A percentile compares a stretch with the other conserved stretches of the same genome.
These are phyloP conservation scores for Dendroctonus ponderosae DNA, from an alignment of 1,140 invertebrate genomes.

Conservation along the genomic window DNA sequence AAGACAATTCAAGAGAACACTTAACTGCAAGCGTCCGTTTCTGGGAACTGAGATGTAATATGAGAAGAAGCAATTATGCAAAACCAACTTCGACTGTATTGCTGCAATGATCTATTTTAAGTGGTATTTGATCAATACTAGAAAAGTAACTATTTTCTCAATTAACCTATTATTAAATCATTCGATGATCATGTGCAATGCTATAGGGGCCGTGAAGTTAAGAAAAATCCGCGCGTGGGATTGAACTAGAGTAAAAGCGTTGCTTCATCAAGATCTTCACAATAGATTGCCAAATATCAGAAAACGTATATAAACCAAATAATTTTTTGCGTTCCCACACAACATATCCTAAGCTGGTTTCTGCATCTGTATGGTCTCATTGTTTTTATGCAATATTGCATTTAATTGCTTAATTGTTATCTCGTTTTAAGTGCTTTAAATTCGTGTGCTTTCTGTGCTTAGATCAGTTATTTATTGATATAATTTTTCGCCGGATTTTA, in stretches of 20 bases:
- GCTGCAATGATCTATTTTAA: no score
- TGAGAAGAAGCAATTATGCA: no score
- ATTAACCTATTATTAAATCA: slow-evolving; percentile 20
- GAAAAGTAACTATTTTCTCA: neutral
- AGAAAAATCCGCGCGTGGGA: slow-evolving; percentile 37
- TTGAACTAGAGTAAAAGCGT: slow-evolving; percentile 43
- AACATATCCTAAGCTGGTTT: neutral
- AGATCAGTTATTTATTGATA: no score
- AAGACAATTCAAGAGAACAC: no score
- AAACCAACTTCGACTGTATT: no score
- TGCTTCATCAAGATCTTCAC: slow-evolving; percentile 44
- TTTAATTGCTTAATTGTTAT: slow-evolving; percentile 5
- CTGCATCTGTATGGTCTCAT: slow-evolving; percentile 12
- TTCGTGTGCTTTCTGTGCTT: neutral
- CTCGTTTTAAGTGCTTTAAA: neutral
- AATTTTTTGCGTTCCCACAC: slow-evolving; percentile 37
- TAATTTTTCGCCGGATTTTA: neutral
- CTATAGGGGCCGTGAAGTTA: neutral
- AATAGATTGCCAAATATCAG: slow-evolving; percentile 46
- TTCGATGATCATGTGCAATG: slow-evolving; percentile 17
- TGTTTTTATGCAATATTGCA: slow-evolving; percentile 15
- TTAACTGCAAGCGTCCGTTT: no score
- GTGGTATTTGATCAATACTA: no score
- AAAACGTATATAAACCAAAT: slow-evolving; percentile 46
- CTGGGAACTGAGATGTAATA: no score